Evolutionary conservation across 2,797 vertebrate genomes (phyloP).

Genomic region (Adrianichthys oophorus): DNA sequence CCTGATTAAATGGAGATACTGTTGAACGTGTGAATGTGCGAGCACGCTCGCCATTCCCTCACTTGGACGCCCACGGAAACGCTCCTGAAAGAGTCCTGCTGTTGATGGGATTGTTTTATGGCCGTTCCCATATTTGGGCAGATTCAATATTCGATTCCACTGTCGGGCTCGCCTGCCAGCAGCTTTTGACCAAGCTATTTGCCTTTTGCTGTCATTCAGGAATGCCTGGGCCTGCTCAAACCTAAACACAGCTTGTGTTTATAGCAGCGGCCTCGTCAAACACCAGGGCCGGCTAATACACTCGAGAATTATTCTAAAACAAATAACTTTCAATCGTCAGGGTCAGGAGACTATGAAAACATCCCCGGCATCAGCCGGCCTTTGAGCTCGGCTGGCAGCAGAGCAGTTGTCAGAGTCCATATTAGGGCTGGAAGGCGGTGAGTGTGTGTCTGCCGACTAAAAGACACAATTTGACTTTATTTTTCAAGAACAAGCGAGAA

Average conservation of each 20-base stretch:
- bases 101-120: conserved; percentile 70
- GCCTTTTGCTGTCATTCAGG: conserved; percentile 59
- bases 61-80: conserved; percentile 65
- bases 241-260: conserved; percentile 69
- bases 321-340: conserved; percentile 67
- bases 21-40: conserved; percentile 37
- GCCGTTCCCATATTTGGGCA: conserved; percentile 70
- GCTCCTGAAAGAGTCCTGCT: conserved; percentile 68
- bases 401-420: conserved; percentile 56
- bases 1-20: conserved; percentile 67
- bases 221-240: conserved; percentile 60
- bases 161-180: conserved; percentile 45
- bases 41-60: conserved; percentile 55
- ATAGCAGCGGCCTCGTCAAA: conserved; percentile 54
- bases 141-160: conserved; percentile 62
- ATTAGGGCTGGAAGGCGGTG: conserved; percentile 61
- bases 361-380: conserved; percentile 36
- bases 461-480: conserved; percentile 42
- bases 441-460: conserved; percentile 50
- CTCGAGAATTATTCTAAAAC: conserved; percentile 63
- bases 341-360: conserved; percentile 65
- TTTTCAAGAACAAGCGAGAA: conserved; percentile 44
- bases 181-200: conserved; percentile 57
- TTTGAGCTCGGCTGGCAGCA: conserved; percentile 20
- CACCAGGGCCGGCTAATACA: conserved; percentile 50